A percentile compares a stretch with the other conserved stretches of the same genome.
Evolutionary conservation across 2,888 invertebrate species (phyloP).

Genomic region (Aphidoletes aphidimyza): DNA sequence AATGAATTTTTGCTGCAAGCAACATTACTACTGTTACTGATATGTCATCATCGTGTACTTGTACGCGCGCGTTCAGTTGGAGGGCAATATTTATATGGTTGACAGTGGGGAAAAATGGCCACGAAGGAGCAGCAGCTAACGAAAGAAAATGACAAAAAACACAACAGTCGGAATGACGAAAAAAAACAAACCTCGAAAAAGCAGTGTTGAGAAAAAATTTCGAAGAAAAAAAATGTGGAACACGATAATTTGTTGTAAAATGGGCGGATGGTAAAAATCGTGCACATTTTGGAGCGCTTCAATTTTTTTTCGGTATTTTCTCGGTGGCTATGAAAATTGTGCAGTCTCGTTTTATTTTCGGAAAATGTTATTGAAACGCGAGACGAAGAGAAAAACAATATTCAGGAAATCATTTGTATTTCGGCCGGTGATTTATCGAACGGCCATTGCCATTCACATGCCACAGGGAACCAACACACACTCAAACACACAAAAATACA

Average conservation of each 20-base stretch:
- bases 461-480: not conserved
- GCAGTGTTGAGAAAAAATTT: not conserved
- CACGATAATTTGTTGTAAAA: conserved; percentile 49
- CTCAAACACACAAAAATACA: not conserved
- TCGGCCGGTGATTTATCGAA: conserved; percentile 33
- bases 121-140: conserved; percentile 21
- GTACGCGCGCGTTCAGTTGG: not conserved
- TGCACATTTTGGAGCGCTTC: not conserved
- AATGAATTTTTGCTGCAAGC: conserved; percentile 41
- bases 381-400: not conserved
- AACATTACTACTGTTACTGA: conserved; percentile 35
- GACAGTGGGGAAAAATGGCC: conserved; percentile 40
- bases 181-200: not conserved
- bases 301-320: not conserved
- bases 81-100: conserved; percentile 16
- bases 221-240: not conserved
- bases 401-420: conserved; percentile 48
- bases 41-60: conserved; percentile 35
- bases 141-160: not conserved
- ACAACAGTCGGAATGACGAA: not conserved
- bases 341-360: too few relatives aligned
- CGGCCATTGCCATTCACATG: conserved; percentile 9
- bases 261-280: conserved; percentile 8
- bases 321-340: not conserved
- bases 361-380: not conserved